Evolutionary conservation across 2,888 invertebrate species (phyloP), one percentile per base, ranked within the genome.

Genomic region (Cheilosia scutellata): DNA sequence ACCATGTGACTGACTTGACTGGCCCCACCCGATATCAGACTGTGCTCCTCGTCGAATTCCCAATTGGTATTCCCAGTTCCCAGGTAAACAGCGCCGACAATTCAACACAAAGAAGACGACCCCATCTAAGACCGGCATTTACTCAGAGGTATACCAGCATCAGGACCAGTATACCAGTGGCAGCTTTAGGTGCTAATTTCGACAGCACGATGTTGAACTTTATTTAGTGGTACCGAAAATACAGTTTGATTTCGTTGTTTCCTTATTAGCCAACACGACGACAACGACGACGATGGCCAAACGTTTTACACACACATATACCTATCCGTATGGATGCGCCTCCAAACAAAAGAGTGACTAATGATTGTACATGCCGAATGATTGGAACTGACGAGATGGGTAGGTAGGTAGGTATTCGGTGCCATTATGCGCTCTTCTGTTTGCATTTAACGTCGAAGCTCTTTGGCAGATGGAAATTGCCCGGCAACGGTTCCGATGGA

Each of bases 161-260:
- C 37, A 11, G n/a, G 20, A 42, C 27, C 33, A 51, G n/a, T 16
- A 16, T 16, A 16, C 29, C 16, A 9, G 44, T 5, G 13, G 58
- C 60, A 42, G 47, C 53, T 37, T 11, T 33, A 83, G 76, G 84
- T 86, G 84, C 70, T 86, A 86, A 86, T 80, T 86, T 62, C 27
- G 33, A 62, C 62, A 60, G 84, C 84, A 86, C 84, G 84, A 86
- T 55, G 75, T 86, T 86, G 84, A 86, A 86, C 84, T 86, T 80
- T 84, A 76, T 80, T 84, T 76, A 80, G 84, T 72, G 62, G 29
- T 16, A 29, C 80, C 53, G 57, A 57, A 79, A 63, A 78, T 63
- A 83, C 83, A 55, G 68, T 83, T 83, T 68, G 72, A 20, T 42
- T 78, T 78, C 74, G 77, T 72, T 77, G 68, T 77, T 83, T 72